Conservation (phyloP, 1,140 invertebrate species). For the Aphidius gifuensis region DNA sequence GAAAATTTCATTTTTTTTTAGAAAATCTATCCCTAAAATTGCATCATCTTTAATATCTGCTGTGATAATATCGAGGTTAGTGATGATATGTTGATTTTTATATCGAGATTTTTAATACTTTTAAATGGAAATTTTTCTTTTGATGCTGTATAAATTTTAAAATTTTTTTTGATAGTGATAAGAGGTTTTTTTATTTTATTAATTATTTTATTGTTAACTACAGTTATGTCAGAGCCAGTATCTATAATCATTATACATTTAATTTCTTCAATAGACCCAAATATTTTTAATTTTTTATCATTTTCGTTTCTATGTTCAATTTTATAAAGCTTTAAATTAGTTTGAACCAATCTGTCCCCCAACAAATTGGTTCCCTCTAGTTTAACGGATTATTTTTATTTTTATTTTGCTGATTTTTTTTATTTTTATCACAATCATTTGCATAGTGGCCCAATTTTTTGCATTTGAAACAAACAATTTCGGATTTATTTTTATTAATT, state of each 20-base stretch:
- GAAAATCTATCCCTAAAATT: conserved; percentile 13
- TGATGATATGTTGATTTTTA: too few species aligned
- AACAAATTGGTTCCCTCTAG: too few species aligned
- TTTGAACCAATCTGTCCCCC: too few species aligned
- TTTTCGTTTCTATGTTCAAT: conserved; percentile 1
- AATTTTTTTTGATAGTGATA: neutral
- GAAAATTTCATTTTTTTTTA: conserved; percentile 1
- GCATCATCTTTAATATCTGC: conserved; percentile 5
- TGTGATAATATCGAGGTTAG: neutral
- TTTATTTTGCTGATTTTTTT: neutral
- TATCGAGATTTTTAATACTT: too few species aligned
- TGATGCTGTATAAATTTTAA: neutral
- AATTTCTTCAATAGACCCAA: neutral
- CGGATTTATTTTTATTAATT: neutral
- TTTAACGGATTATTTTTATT: too few species aligned
- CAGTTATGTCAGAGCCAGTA: neutral
- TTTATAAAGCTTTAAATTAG: neutral
- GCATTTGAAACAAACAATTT: conserved; percentile 6
- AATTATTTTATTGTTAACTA: neutral
- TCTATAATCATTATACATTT: neutral
- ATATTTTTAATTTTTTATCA: neutral
- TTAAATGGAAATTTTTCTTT: too few species aligned
- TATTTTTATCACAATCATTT: neutral
- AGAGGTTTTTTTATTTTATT: neutral
- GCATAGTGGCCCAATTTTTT: conserved; percentile 3